Base-by-base conservation (phyloP, 2,888 invertebrate genomes). In the Rhingia rostrata region DNA sequence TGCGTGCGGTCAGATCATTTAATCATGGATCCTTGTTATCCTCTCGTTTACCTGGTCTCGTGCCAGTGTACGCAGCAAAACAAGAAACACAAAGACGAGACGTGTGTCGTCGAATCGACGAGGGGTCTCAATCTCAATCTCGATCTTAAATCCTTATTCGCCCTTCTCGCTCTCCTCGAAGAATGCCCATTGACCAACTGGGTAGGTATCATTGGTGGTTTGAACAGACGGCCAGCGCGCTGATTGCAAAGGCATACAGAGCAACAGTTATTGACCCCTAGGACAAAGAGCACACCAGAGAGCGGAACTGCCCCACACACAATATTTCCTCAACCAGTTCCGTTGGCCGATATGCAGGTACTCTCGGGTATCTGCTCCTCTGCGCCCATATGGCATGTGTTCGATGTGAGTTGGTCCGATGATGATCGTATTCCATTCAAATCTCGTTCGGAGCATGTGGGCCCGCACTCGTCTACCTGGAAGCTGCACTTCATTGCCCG, bases 251-350 rank as follows among this genome's bases (percentile, higher is more conserved):
- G 60, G 60, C 35, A 78, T n/a, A 58, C 64, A 66, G 7, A 70
- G 72, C 73, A 83, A 74, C 79, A 83, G 82, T 82, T 82, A 82
- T 82, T 78, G 82, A 83, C 83, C 78, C 67, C 58, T 73, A 60
- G 37, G 32, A 58, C n/a, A 6, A 10, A 45, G 22, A 43, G 12
- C 39, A 9, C 9, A 51, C 47, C 66, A 63, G 54, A 39, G 60
- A 74, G 22, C 64, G 64, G 74, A 79, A 74, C 79, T 70, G 74
- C 74, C 37, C 79, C 73, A 78, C 66, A 45, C 56, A 77, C 54
- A 53, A 3, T 4, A 22, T 4, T 7, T 58, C 43, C n/a, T 32
- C 47, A 47, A n/a, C 47, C 60, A 84, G 69, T 78, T 78, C 82
- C 82, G 77, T 72, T 82, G 49, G 6, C 30, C 49, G n/a, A 63